Percentiles rank a stretch among this genome's conserved stretches.
phyloP scores from a whole-genome alignment of 2,888 invertebrate genomes.

The Yponomeuta cagnagella region DNA sequence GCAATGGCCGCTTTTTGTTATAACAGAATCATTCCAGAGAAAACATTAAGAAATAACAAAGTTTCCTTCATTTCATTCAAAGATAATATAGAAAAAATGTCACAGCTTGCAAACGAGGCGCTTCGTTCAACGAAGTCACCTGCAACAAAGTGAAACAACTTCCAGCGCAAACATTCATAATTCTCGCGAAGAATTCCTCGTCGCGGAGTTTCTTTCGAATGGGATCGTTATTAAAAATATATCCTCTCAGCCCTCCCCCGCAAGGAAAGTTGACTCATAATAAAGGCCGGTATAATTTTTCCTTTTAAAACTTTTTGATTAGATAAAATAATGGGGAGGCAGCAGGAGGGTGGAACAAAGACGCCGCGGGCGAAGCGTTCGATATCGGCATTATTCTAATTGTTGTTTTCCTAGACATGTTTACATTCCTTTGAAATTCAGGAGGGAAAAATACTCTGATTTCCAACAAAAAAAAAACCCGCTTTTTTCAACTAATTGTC shows the following conservation, averaged over 20 bases:
- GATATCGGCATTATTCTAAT: constrained; percentile 71
- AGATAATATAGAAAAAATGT: background rate
- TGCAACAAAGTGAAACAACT: background rate
- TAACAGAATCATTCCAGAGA: background rate
- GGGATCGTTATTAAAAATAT: constrained; percentile 73
- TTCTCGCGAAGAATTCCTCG: constrained; percentile 37
- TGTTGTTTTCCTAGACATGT: constrained; percentile 66
- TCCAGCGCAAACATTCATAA: constrained; percentile 1
- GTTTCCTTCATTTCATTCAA: background rate
- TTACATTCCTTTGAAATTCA: constrained; percentile 60
- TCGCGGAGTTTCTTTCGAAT: constrained; percentile 53
- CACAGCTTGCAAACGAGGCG: background rate
- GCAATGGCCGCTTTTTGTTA: background rate
- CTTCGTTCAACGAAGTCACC: background rate
- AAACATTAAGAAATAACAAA: background rate
- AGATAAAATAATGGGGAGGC: constrained; percentile 76
- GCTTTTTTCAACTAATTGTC: background rate
- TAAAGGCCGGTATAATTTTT: constrained; percentile 76
- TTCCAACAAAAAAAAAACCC: background rate
- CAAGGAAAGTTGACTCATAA: constrained; percentile 73
- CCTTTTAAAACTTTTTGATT: constrained; percentile 78
- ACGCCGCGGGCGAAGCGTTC: constrained; percentile 59
- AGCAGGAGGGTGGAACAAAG: constrained; percentile 39
- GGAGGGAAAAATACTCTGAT: constrained; percentile 35
- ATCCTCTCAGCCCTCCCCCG: constrained; percentile 67